Conservation (phyloP, 2,888 invertebrate species). For the Stenolophus ochropezus region DNA sequence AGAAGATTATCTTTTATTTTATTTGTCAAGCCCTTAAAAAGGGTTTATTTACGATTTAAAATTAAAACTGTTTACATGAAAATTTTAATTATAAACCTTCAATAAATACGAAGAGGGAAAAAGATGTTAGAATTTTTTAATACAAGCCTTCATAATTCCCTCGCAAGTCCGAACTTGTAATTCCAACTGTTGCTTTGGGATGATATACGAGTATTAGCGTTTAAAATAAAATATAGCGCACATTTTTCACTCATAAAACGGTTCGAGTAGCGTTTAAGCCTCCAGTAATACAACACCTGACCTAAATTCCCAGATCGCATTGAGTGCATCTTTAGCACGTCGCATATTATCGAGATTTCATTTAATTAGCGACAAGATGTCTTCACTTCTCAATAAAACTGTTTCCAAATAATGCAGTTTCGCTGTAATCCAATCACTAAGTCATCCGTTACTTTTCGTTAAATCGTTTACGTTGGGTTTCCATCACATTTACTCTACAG, state of each 20-base stretch:
- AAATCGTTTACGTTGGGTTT: neutral
- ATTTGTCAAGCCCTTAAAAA: neutral
- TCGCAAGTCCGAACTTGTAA: neutral
- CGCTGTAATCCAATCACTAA: slow-evolving; percentile 2
- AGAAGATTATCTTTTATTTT: neutral
- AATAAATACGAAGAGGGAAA: neutral
- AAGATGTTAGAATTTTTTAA: slow-evolving; percentile 1
- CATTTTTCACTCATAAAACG: slow-evolving; percentile 15
- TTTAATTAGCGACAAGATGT: slow-evolving; percentile 2
- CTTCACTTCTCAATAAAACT: neutral
- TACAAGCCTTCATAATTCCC: neutral
- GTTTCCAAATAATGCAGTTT: slow-evolving; percentile 24
- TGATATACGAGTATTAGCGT: slow-evolving; percentile 15
- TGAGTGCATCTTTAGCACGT: slow-evolving; percentile 33
- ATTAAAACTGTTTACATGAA: neutral
- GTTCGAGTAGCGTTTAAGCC: slow-evolving; percentile 1
- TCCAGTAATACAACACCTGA: slow-evolving; percentile 3
- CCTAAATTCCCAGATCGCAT: slow-evolving; percentile 22
- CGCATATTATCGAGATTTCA: slow-evolving; percentile 16
- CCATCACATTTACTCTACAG: neutral
- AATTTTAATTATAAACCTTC: slow-evolving; percentile 4
- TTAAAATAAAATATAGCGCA: slow-evolving; percentile 23
- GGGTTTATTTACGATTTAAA: neutral
- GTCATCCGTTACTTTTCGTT: neutral
- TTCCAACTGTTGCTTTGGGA: slow-evolving; percentile 18